Base-by-base conservation (phyloP, 2,113 vertebrate genomes). In the Planiliza haematocheilus region DNA sequence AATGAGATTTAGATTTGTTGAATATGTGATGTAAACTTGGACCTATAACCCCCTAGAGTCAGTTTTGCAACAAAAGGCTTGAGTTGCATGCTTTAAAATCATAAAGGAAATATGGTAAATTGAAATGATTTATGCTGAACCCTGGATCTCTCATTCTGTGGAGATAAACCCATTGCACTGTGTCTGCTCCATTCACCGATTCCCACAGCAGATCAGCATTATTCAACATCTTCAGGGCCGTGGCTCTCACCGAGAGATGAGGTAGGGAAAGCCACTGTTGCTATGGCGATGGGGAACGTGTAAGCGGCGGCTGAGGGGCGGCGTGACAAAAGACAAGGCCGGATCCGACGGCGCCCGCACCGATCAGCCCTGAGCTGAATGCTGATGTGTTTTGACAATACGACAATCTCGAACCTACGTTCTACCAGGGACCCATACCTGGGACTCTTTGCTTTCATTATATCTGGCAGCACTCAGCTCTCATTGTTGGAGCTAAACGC, bases 271-370 rank as follows among this genome's bases (percentile, higher is more conserved):
- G 81, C 50, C 60, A 73, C 82, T 68, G 91, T 93, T 91, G 83
- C 92, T 74, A 92, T 93, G 90, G 85, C 48, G 42, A 94, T 70
- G 71, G 53, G 82, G 63, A 68, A 59, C 13, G 42, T 60, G 77
- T 58, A 81, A 87, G 85, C 37, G 71, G 63, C 55, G 82, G 74
- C 70, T 46, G 77, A 78, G 69, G 81, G 78, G 68, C 14, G 30
- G 58, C 16, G 42, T 66, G 86, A 86, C 82, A 85, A 88, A 86
- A 87, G 91, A 91, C 57, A n/a, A 87, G 81, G 80, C 67, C 77
- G 50, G 80, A 90, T 73, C 70, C 14, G 76, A 91, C 88, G 76
- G 74, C n/a, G n/a, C n/a, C n/a, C n/a, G n/a, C n/a, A n/a, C n/a
- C n/a, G n/a, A n/a, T n/a, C n/a, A n/a, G n/a, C 53, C 74, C 65